Percentiles rank a stretch among this genome's conserved stretches.
phyloP scores from a whole-genome alignment of 2,797 vertebrate species.

The Presbytis comata region DNA sequence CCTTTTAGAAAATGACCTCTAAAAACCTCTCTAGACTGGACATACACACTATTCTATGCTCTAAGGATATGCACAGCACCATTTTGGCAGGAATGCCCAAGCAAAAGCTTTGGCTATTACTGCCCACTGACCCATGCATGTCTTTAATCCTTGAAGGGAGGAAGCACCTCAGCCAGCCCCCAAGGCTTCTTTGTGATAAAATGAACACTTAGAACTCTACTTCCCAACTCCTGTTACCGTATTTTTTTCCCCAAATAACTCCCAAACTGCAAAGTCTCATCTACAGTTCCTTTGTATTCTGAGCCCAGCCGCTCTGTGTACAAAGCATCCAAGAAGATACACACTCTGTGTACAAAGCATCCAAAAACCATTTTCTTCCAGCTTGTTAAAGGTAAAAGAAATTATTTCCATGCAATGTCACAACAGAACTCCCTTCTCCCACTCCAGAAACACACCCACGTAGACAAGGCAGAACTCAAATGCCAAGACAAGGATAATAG shows the following conservation, averaged over 20 bases:
- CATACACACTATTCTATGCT: not conserved
- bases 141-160: slow-evolving; percentile 25
- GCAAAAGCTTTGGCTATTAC: not conserved
- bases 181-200: slow-evolving; percentile 16
- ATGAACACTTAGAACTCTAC: not conserved
- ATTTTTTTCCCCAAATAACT: not conserved
- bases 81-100: not conserved
- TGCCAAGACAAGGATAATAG: not conserved
- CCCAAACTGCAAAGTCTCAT: not conserved
- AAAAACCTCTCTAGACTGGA: not conserved
- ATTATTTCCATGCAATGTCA: not conserved
- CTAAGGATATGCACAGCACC: not conserved
- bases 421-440: not conserved
- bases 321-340: not conserved
- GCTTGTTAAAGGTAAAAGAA: not conserved
- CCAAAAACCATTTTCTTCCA: not conserved
- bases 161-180: not conserved
- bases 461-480: not conserved
- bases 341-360: not conserved
- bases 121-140: slow-evolving; percentile 16
- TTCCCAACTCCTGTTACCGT: not conserved
- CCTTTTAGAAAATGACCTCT: not conserved
- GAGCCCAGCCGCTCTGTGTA: not conserved
- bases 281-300: not conserved
- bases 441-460: not conserved